Evolutionary conservation across 2,888 invertebrate species (phyloP), one percentile per base, ranked within the genome.

Genomic region (Cataglyphis albicans): DNA sequence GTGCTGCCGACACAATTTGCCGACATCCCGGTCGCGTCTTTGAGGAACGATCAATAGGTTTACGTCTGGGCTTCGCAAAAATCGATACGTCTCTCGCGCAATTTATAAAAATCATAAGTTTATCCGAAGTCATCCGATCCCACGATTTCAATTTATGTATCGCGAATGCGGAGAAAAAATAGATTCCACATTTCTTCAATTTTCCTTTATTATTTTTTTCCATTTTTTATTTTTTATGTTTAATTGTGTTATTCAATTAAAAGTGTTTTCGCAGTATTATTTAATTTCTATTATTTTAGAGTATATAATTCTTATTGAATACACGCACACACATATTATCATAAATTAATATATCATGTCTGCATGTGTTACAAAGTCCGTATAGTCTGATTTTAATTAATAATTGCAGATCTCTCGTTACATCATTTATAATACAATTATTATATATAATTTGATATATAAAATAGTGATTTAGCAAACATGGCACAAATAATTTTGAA

Each of bases 1-100:
- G 59, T 64, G 52, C 59, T 38, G 72, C 80, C 64, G 64, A 80
- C 80, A 80, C 81, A 83, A 80, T 80, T 80, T 64, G 52, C 52
- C 64, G 55, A 64, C 57, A 52, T 59, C 21, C 70, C 32, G 6
- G 44, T 10, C 52, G 59, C 41, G 57, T 48, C 48, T 52, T 52
- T 82, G 73, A 38, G 59, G 18, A 48, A 68, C 68, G 78, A 68
- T 68, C 67, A 48, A 57, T 65, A 57, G 59, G 75, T 52, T 74
- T 38, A 41, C 44, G 29, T 76, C 38, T 48, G 65, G 65, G 21
- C 75, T 32, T 74, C 48, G 59, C 61, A 55, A 59, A 75, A 76
- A 82, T 82, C 78, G 68, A 82, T 82, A 52, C 15, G 35, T 75
- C 76, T 65, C 55, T 68, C 29, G 68, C 44, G 25, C 59, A 65